Evolutionary conservation across 2,888 invertebrate species (phyloP), one percentile per base, ranked within the genome.

Genomic region (Plusia festucae): DNA sequence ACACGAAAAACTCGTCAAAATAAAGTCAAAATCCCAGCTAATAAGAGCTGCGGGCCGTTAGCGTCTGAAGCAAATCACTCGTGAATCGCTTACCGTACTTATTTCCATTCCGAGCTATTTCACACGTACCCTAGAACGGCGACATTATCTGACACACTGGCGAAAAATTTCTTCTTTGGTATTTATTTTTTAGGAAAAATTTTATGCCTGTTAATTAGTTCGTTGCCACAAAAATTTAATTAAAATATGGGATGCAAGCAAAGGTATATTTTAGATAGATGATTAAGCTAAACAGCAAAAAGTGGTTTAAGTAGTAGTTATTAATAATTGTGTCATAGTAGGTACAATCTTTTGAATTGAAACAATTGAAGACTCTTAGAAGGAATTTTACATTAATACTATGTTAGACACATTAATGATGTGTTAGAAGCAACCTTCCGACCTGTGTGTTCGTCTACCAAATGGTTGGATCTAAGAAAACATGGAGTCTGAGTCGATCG

Each of bases 71-170:
- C 83, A 83, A 87, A 85, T 87, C 87, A 82, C 68, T 82, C 83
- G 86, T 80, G 86, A 86, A 85, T 76, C 82, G 87, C 85, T 84
- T 81, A 83, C 83, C 81, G 79, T 69, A 81, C 85, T 85, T 84
- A 85, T 85, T 87, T 79, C 82, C 82, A 81, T 87, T 87, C 86
- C 86, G 65, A 68, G 78, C 85, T 87, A 82, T 87, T 87, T 82
- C 85, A 86, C 86, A 79, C 80, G 80, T 71, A 73, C 70, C 81
- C 67, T 67, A 63, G 62, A 63, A 65, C 64, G 61, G 65, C 61
- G 75, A 69, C 70, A 78, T 79, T 72, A 73, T 72, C 74, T 80
- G 80, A 79, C 80, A 78, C 73, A 80, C 78, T 57, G 69, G 56
- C 49, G 15, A 24, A 55, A 61, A 59, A 8, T 18, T 22, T 2